These are phyloP conservation scores for Epizoanthus illoricatus DNA, from an alignment of 92 coral and sea anemone species.

Conservation along the genomic window DNA sequence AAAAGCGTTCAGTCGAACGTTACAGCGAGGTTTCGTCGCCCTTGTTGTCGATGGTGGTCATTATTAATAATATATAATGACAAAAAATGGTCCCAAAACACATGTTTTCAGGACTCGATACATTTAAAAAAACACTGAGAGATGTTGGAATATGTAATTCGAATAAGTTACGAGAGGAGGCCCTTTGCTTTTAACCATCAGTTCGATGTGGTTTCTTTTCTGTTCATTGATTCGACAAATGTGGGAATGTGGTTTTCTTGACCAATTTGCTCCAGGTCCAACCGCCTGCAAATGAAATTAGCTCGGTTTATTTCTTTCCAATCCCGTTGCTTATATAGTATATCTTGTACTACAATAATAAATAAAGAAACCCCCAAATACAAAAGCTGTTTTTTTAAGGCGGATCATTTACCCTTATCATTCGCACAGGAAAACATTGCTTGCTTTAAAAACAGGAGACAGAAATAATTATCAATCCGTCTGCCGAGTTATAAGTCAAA, in stretches of 20 bases:
- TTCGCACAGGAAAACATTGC: neutral
- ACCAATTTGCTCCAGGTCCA: constrained; percentile 1
- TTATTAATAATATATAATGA: too few relatives aligned
- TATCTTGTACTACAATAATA: neutral
- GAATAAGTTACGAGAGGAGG: too few relatives aligned
- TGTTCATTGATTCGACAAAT: constrained; percentile 1
- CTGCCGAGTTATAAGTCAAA: too few relatives aligned
- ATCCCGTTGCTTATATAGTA: neutral
- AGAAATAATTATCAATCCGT: too few relatives aligned
- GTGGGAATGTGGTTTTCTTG: neutral
- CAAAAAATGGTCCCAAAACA: too few relatives aligned
- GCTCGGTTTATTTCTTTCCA: neutral
- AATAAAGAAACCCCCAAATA: neutral
- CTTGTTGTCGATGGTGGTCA: too few relatives aligned
- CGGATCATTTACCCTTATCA: neutral
- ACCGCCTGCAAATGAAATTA: constrained; percentile 4
- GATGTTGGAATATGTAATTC: too few relatives aligned
- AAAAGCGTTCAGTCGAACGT: too few relatives aligned
- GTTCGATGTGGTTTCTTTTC: neutral
- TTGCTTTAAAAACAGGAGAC: neutral
- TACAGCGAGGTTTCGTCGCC: too few relatives aligned
- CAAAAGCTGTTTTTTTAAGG: constrained; percentile 1
- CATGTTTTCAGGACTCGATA: too few relatives aligned
- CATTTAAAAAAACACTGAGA: too few relatives aligned
- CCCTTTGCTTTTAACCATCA: too few relatives aligned